Evolutionary conservation across 2,797 vertebrate genomes (phyloP).

Genomic region (Mus minutoides): DNA sequence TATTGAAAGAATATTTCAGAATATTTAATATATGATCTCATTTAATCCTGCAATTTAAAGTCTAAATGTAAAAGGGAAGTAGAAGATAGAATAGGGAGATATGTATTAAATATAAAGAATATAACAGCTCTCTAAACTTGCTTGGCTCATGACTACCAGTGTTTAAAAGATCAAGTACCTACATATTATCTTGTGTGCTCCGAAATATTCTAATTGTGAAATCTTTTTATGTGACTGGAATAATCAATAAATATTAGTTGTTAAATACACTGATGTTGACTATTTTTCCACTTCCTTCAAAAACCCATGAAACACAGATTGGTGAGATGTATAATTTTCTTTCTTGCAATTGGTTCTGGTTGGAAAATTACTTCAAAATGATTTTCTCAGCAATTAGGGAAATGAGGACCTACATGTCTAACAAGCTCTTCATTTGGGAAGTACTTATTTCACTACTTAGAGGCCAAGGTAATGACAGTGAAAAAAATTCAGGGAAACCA

Average conservation of each 20-base stretch:
- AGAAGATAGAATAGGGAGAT: no score
- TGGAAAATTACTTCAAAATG: conserved; percentile 63
- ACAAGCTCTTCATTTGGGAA: conserved; percentile 31
- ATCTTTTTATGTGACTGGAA: background rate
- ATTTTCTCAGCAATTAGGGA: conserved; percentile 58
- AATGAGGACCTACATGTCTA: conserved; percentile 23
- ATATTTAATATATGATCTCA: no score
- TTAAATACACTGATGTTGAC: background rate
- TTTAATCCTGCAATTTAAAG: no score
- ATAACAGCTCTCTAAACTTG: background rate
- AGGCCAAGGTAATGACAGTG: background rate
- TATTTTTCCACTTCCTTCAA: background rate
- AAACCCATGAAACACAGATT: background rate
- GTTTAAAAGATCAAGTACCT: background rate
- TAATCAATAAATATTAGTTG: background rate
- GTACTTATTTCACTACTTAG: conserved; percentile 18
- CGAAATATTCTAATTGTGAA: background rate
- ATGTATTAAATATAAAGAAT: no score
- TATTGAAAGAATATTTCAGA: background rate
- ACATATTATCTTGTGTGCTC: background rate
- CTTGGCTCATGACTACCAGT: background rate
- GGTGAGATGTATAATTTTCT: conserved; percentile 47
- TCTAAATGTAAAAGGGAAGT: no score
- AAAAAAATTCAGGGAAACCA: background rate
- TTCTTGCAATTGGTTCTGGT: conserved; percentile 39